Evolutionary conservation across 1,140 invertebrate species (phyloP).

Genomic region (Contarinia nasturtii): DNA sequence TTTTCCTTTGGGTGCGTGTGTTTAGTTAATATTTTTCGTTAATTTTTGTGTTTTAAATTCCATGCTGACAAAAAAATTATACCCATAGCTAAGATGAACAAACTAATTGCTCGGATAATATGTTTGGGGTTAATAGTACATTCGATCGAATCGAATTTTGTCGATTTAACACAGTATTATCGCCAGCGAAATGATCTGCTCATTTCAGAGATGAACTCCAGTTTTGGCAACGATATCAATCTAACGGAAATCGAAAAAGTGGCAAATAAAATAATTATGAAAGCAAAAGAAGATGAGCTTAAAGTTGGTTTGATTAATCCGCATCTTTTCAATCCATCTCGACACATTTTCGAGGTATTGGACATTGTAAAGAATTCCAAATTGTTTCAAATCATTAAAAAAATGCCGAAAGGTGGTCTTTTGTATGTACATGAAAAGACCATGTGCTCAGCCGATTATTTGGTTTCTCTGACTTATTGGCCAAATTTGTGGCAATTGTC

Average conservation of each 20-base stretch:
- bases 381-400: slow-evolving; percentile 41
- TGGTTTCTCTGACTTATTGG: slow-evolving; percentile 45
- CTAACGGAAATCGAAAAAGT: slow-evolving; percentile 33
- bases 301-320: slow-evolving; percentile 33
- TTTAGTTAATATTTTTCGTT: no score
- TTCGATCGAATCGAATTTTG: no score
- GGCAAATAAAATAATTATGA: slow-evolving; percentile 47
- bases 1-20: no score
- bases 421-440: slow-evolving; percentile 55
- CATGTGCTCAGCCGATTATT: slow-evolving; percentile 37
- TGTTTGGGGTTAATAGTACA: no score
- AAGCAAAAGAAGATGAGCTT: slow-evolving; percentile 37
- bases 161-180: no score
- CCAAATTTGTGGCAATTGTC: slow-evolving; percentile 48
- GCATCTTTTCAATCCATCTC: slow-evolving; percentile 35
- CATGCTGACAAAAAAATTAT: no score
- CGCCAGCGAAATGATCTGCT: no score
- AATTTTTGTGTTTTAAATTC: no score
- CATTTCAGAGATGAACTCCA: no score
- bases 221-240: no score
- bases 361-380: slow-evolving; percentile 35
- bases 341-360: slow-evolving; percentile 43
- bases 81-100: no score
- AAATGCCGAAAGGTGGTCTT: slow-evolving; percentile 50
- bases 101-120: no score